Base-by-base conservation (phyloP, 2,113 vertebrate genomes). In the Paraplagusia blochii region DNA sequence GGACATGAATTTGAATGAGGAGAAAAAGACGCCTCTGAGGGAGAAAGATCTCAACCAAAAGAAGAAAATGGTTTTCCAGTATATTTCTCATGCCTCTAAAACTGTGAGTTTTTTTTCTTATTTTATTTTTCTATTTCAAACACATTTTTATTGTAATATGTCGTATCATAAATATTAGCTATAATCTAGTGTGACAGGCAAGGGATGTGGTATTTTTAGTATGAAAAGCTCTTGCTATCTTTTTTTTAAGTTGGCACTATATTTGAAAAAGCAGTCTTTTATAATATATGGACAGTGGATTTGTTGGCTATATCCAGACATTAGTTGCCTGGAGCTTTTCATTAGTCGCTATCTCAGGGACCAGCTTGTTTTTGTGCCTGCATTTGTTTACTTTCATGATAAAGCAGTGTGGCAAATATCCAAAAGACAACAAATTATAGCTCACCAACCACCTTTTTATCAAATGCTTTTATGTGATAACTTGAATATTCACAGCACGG, bases 1-100 rank as follows among this genome's bases (percentile, higher is more conserved):
- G 90, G 97, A 99, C 88, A 98, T 99, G 97, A 99, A 98, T 88
- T 90, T 99, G 88, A 99, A 94, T 84, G 96, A 99, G 87, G 96
- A 98, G 63, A 94, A 94, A 83, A 98, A 96, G 85, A 89, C 92
- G 80, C 97, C 97, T 55, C 83, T 99, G 81, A 91, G 97, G 79
- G 93, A 96, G 77, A 99, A 99, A 56, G 95, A 97, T 84, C 91
- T 98, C 50, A 89, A 82, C 82, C 95, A 86, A 42, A 99, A 99
- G 84, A 94, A 92, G 78, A 95, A 99, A 86, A 99, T 99, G 96
- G 95, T 99, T 82, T 88, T 95, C 86, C 97, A 94, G 81, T 99
- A 98, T 80, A 88, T 98, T 60, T 94, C 91, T 73, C 90, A 93
- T 74, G 93, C 94, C 75, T 94, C 94, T 0, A 97, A 97, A 87